These are phyloP conservation scores for Protobothrops flavoviridis DNA, from an alignment of 2,113 vertebrate genomes.

Conservation along the genomic window DNA sequence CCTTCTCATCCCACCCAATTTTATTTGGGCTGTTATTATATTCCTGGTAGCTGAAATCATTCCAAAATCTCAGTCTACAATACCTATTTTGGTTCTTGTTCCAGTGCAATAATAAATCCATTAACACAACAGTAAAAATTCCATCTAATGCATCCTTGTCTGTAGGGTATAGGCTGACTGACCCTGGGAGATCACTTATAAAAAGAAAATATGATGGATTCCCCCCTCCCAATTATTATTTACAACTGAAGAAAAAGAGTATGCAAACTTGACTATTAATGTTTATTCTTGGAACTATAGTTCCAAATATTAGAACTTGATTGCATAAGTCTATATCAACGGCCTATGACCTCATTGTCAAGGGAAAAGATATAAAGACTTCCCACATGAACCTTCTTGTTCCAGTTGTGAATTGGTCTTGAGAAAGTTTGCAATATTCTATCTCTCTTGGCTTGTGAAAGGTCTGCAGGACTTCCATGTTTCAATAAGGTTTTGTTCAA, in stretches of 20 bases:
- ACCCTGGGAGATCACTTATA: not conserved
- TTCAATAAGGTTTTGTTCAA: not conserved
- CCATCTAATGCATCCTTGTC: not conserved
- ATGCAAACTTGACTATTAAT: not conserved
- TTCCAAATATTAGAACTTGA: not conserved
- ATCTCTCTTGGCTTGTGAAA: not conserved
- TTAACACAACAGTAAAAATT: not conserved
- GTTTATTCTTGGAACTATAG: not conserved
- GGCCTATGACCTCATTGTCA: not conserved
- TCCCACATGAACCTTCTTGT: not conserved
- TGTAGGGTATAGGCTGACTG: constrained; percentile 11
- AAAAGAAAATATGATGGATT: not conserved
- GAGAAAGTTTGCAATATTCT: not conserved
- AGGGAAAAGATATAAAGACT: not conserved
- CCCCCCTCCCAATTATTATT: not conserved
- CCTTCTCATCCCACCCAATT: not conserved
- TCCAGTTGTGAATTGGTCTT: not conserved
- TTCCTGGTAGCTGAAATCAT: not conserved
- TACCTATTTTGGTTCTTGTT: not conserved
- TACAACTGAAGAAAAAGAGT: not conserved
- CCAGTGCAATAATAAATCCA: constrained; percentile 3
- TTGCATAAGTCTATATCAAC: not conserved
- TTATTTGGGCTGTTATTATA: fast-evolving
- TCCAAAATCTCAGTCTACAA: not conserved
- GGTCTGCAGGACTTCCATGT: not conserved